Percentiles rank a stretch among this genome's conserved stretches.
Evolutionary conservation across 1,140 invertebrate species (phyloP).

Genomic region (Idris sp.): DNA sequence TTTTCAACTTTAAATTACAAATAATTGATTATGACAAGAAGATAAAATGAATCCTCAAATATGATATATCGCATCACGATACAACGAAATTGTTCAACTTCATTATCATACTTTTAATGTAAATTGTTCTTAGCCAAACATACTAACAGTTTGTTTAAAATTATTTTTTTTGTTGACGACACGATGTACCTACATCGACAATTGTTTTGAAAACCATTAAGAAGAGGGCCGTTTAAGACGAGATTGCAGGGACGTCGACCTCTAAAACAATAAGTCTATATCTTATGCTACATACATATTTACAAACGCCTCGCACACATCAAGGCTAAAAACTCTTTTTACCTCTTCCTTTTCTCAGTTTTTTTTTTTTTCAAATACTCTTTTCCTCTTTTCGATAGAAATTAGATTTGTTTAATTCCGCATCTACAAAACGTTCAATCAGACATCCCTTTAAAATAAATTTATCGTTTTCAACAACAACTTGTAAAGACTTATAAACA

Average conservation of each 20-base stretch:
- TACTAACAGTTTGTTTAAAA: slow-evolving; percentile 12
- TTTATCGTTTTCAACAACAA: slow-evolving; percentile 33
- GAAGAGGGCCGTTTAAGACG: slow-evolving; percentile 53
- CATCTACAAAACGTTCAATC: slow-evolving; percentile 68
- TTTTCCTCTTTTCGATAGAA: slow-evolving; percentile 26
- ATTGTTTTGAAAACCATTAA: slow-evolving; percentile 38
- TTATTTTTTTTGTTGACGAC: not conserved
- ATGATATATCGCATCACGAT: no score
- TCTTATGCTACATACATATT: slow-evolving; percentile 78
- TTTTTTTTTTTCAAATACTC: no score
- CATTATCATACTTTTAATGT: no score
- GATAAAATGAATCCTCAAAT: no score
- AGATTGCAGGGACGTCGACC: slow-evolving; percentile 72
- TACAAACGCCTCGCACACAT: slow-evolving; percentile 70
- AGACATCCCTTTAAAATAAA: slow-evolving; percentile 55
- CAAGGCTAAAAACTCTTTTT: slow-evolving; percentile 54
- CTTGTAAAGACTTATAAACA: slow-evolving; percentile 43
- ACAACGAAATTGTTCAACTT: no score
- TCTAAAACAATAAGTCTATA: slow-evolving; percentile 77
- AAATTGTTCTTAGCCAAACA: no score
- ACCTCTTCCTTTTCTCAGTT: slow-evolving; percentile 17
- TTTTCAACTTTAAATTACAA: no score
- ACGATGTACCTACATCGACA: no score
- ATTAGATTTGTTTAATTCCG: slow-evolving; percentile 37
- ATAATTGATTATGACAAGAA: no score